A percentile compares a stretch with the other conserved stretches of the same genome.
phyloP scores from a whole-genome alignment of 1,140 invertebrate species.

The Penaeus indicus region DNA sequence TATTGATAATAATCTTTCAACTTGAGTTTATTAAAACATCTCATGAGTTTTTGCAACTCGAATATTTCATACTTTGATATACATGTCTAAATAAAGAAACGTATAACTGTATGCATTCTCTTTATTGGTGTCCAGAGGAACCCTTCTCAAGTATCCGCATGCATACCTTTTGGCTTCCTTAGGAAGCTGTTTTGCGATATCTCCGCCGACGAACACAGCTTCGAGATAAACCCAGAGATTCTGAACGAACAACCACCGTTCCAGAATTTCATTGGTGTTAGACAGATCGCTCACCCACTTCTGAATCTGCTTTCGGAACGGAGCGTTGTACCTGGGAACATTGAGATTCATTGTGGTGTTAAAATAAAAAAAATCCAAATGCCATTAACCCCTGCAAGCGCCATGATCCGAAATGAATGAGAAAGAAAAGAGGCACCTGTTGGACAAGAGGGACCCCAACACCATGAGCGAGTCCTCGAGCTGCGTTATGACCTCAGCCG shows the following conservation, averaged over 20 bases:
- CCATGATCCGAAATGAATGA: not conserved
- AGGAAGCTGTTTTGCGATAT: slow-evolving; percentile 97
- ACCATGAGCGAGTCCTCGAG: slow-evolving; percentile 97
- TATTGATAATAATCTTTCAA: too few relatives aligned
- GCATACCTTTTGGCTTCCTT: slow-evolving; percentile 86
- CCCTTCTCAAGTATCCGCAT: too few relatives aligned
- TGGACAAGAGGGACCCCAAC: slow-evolving; percentile 90
- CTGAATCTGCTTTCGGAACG: slow-evolving; percentile 96
- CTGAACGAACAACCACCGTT: slow-evolving; percentile 95
- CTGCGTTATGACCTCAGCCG: slow-evolving; percentile 93
- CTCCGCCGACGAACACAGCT: slow-evolving; percentile 98
- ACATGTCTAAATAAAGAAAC: too few relatives aligned
- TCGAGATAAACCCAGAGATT: slow-evolving; percentile 99
- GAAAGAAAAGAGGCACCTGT: slow-evolving; percentile 74
- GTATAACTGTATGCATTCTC: too few relatives aligned
- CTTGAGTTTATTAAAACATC: too few relatives aligned
- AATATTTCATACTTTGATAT: too few relatives aligned
- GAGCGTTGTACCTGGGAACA: slow-evolving; percentile 89
- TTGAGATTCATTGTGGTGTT: not conserved
- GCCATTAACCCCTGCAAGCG: too few relatives aligned
- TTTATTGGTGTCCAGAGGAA: too few relatives aligned
- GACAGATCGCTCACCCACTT: slow-evolving; percentile 95
- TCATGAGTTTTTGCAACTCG: too few relatives aligned
- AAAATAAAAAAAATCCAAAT: too few relatives aligned
- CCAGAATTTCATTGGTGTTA: slow-evolving; percentile 96